Evolutionary conservation across 2,113 vertebrate genomes (phyloP), one percentile per base, ranked within the genome.

Genomic region (Erythrocercus mccallii): DNA sequence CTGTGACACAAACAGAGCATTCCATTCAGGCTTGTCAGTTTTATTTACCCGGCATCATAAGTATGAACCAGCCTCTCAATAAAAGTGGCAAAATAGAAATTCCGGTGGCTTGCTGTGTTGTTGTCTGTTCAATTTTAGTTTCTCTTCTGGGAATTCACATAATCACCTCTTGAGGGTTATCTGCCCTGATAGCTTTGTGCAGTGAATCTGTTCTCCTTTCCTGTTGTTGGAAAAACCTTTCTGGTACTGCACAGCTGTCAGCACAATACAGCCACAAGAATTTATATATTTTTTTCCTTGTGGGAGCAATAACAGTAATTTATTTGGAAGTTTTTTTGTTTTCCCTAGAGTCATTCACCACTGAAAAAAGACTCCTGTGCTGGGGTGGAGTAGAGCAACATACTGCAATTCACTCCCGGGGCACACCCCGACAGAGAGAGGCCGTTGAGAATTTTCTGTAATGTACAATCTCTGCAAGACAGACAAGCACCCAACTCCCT

Each of bases 101-200:
- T 80, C 44, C 10, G 6, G 28, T 69, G 62, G 31, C 56, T 88
- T 60, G 15, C 44, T 79, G 24, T 54, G 24, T 51, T 81, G 44
- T 60, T 88, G 23, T 60, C 11, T 1, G 5, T 77, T 90, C 82
- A 66, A 42, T 71, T 90, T 81, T 80, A 92, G 85, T 93, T 95
- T 96, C 47, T 92, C n/a, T 93, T 94, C 81, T 94, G 95, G 92
- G 93, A 96, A 82, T 88, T 86, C 72, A 76, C 70, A 51, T 45
- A 33, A 57, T 81, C 64, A 23, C 47, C 35, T 69, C 74, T 16
- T 24, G 51, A 81, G 84, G 61, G 83, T 94, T 81, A 94, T 88
- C 92, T 95, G 58, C 56, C 64, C 8, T 51, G 82, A 79, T 93
- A 40, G 76, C 85, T 90, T 83, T 79, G 73, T 53, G 5, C 21